Evolutionary conservation across 1,140 invertebrate species (phyloP).

Genomic region (Thaumatotibia leucotreta): DNA sequence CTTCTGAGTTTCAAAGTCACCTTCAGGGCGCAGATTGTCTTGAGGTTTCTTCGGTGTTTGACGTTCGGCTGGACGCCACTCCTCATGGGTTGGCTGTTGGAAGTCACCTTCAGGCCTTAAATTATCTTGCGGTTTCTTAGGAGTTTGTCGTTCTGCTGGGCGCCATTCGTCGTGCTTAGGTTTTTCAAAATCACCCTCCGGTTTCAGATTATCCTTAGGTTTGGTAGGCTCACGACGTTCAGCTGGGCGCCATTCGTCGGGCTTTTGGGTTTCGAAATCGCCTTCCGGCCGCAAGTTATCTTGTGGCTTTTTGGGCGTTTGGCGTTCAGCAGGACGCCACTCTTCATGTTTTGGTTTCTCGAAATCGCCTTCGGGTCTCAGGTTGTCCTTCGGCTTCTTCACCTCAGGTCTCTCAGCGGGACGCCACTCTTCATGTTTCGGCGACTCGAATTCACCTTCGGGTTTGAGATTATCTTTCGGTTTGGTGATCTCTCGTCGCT

Average conservation of each 20-base stretch:
- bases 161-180: slow-evolving; percentile 45
- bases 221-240: slow-evolving; percentile 77
- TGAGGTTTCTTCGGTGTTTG: slow-evolving; percentile 56
- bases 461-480: slow-evolving; percentile 66
- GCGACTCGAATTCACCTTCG: slow-evolving; percentile 73
- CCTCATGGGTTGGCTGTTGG: slow-evolving; percentile 68
- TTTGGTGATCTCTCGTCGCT: slow-evolving; percentile 46
- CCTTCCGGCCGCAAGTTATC: slow-evolving; percentile 79
- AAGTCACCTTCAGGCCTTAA: slow-evolving; percentile 82
- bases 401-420: slow-evolving; percentile 53
- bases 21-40: slow-evolving; percentile 78
- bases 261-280: slow-evolving; percentile 71
- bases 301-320: slow-evolving; percentile 61
- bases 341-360: slow-evolving; percentile 72
- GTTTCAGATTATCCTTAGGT: slow-evolving; percentile 76
- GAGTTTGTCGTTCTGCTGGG: slow-evolving; percentile 52
- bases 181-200: slow-evolving; percentile 75
- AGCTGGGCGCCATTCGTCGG: slow-evolving; percentile 65
- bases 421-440: slow-evolving; percentile 47
- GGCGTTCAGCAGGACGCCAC: slow-evolving; percentile 73
- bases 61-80: slow-evolving; percentile 64
- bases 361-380: slow-evolving; percentile 79
- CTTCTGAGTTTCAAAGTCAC: slow-evolving; percentile 78
- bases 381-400: slow-evolving; percentile 72
- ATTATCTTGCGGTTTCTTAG: slow-evolving; percentile 46